phyloP scores from a whole-genome alignment of 2,113 vertebrate species.

The Cromileptes altivelis region DNA sequence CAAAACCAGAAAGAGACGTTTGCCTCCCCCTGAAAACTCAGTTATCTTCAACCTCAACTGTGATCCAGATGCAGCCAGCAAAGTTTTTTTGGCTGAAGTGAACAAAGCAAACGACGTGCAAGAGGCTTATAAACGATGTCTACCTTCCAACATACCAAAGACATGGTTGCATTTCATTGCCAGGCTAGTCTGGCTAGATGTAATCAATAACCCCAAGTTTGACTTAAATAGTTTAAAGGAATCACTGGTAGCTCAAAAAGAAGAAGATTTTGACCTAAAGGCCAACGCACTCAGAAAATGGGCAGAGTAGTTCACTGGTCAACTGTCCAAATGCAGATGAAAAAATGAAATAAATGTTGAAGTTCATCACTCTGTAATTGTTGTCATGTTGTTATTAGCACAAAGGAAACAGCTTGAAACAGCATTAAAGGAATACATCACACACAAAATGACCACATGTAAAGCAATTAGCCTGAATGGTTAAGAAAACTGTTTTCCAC shows the following conservation, averaged over 20 bases:
- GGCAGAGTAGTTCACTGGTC: not conserved
- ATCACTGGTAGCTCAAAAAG: not conserved
- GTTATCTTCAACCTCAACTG: conserved; percentile 3
- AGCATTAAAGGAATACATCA: no score
- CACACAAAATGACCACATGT: no score
- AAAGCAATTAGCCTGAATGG: no score
- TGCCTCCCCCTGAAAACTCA: not conserved
- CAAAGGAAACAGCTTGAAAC: no score
- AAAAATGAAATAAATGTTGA: no score
- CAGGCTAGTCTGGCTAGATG: not conserved
- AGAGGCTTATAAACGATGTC: not conserved
- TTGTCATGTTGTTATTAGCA: no score
- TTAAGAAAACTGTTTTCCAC: no score
- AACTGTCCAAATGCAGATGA: not conserved
- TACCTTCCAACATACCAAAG: not conserved
- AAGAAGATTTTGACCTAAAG: conserved; percentile 43
- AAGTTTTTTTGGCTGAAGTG: not conserved
- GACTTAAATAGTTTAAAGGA: fast-evolving
- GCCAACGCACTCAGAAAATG: conserved; percentile 7
- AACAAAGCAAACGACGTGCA: not conserved
- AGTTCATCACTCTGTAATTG: no score
- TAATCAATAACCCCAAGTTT: fast-evolving
- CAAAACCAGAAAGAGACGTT: not conserved
- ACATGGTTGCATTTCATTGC: not conserved
- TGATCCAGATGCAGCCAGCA: not conserved